Evolutionary conservation across 2,888 invertebrate genomes (phyloP).

Genomic region (Apotomis capreana): DNA sequence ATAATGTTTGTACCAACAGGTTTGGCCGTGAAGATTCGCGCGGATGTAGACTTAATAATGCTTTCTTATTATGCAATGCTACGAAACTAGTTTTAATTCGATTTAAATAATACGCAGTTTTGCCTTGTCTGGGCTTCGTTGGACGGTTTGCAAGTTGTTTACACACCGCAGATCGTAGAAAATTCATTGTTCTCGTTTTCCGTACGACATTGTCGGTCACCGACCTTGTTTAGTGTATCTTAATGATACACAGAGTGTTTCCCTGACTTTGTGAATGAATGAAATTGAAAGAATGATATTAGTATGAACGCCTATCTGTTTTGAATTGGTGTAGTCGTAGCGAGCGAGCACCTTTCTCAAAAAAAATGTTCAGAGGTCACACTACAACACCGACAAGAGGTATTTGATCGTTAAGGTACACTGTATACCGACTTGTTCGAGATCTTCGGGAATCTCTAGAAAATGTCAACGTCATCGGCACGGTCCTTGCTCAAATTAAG

Average conservation of each 20-base stretch:
- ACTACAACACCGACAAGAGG: too few species aligned
- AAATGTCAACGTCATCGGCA: constrained; percentile 47
- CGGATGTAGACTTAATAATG: constrained; percentile 48
- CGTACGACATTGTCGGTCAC: constrained; percentile 1
- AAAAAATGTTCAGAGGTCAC: too few species aligned
- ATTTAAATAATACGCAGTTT: constrained; percentile 53
- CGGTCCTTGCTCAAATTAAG: constrained; percentile 48
- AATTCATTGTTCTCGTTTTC: constrained; percentile 13
- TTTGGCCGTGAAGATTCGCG: constrained; percentile 47
- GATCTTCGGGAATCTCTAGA: background rate
- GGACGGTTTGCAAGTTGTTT: constrained; percentile 21
- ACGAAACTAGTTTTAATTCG: constrained; percentile 53
- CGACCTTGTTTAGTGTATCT: constrained; percentile 4
- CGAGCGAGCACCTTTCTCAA: too few species aligned
- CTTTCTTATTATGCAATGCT: constrained; percentile 57
- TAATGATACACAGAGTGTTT: background rate
- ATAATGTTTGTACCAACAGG: constrained; percentile 37
- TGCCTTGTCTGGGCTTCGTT: constrained; percentile 29
- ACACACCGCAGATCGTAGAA: background rate
- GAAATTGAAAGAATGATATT: too few species aligned
- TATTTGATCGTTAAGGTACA: too few species aligned
- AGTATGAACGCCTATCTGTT: too few species aligned
- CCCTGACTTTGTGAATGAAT: background rate
- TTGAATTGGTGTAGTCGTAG: too few species aligned
- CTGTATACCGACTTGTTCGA: too few species aligned